Evolutionary conservation across 2,888 invertebrate species (phyloP), one percentile per base, ranked within the genome.

Genomic region (Ormyrus thymus): DNA sequence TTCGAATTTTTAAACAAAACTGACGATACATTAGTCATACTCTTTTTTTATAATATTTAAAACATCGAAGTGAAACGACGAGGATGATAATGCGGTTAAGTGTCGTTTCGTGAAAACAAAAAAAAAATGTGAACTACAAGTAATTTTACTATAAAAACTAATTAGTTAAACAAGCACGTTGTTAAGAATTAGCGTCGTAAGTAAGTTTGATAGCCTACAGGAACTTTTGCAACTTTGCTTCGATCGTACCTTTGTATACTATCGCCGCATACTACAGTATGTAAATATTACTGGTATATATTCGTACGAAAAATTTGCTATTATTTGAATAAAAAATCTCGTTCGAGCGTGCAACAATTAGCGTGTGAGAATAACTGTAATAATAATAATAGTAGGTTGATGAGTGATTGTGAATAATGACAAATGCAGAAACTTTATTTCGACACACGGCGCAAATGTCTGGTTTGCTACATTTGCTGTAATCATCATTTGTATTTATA

Each of bases 1-100:
- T 69, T 76, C 62, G 58, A 71, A 72, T 66, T 66, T 56, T 8
- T 68, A 75, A 68, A 68, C 62, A 66, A 66, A 29, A 51, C 43
- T 62, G 15, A 65, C 50, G 56, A 72, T 45, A 50, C 6, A 6
- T 43, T 55, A 15, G 69, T 74, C 58, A 48, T 29, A 45, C 45
- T n/a, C 10, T 69, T 72, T 75, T 76, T 79, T 76, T 76, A 72
- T 79, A 68, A 70, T 79, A 13, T 65, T 62, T 66, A 79, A 76
- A 66, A 73, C 80, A 80, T 77, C 69, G 73, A 70, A 76, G 7
- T 56, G 51, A 77, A 80, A 65, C 55, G 73, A 53, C 50, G 46
- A 74, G 56, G 64, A 29, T n/a, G 9, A n/a, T 46, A 53, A 51
- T 29, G 43, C 11, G 11, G 29, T 66, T 1, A 45, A 62, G 0